Conservation (phyloP, 2,797 vertebrate genomes). For the Florisuga fusca region DNA sequence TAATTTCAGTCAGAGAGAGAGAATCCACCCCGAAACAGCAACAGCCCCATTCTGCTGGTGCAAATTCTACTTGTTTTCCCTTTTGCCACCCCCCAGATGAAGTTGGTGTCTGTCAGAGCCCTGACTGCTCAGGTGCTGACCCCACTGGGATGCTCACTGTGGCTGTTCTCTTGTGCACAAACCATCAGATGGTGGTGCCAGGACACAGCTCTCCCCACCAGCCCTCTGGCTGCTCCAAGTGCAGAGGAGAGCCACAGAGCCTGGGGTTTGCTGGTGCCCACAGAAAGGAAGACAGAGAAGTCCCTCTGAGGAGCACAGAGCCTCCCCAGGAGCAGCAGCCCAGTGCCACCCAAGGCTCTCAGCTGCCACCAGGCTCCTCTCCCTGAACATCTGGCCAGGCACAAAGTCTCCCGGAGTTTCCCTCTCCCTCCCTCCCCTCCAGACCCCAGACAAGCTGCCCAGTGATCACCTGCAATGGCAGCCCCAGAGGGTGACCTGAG, state of each 20-base stretch:
- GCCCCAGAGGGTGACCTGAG: conserved; percentile 76
- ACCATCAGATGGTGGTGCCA: neutral
- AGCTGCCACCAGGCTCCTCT: neutral
- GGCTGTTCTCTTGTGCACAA: conserved; percentile 39
- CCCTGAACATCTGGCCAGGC: conserved; percentile 5
- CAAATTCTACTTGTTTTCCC: neutral
- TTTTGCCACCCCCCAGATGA: neutral
- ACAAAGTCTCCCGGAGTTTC: neutral
- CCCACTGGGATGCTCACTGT: conserved; percentile 22
- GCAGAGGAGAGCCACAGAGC: too few species aligned
- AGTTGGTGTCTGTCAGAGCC: neutral
- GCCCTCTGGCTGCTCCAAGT: neutral
- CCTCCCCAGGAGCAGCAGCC: neutral
- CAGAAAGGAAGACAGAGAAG: too few species aligned
- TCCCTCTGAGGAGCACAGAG: too few species aligned
- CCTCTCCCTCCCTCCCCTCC: neutral
- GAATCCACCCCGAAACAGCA: neutral
- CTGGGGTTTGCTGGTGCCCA: too few species aligned
- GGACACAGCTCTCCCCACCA: neutral
- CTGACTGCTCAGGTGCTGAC: conserved; percentile 54
- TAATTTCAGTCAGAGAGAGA: neutral
- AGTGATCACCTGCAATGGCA: conserved; percentile 76
- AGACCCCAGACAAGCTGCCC: conserved; percentile 1
- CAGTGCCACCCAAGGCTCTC: too few species aligned
- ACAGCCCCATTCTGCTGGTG: neutral